phyloP scores from a whole-genome alignment of 1,140 invertebrate genomes.

The Prorops nasuta region DNA sequence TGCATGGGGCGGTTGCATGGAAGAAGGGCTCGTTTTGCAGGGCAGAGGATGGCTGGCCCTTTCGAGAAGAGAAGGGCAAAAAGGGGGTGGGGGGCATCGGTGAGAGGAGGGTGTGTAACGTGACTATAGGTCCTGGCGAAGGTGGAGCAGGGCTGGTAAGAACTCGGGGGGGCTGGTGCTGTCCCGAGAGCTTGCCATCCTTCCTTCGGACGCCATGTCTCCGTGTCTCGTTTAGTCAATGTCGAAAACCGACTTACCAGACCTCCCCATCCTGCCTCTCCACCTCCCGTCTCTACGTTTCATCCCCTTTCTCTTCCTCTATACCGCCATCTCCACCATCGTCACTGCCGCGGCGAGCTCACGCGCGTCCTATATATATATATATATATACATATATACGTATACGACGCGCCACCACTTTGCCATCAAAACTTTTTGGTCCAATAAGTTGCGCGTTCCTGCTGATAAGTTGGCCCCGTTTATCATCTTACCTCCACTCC shows the following conservation, averaged over 20 bases:
- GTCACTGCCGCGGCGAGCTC: too few species aligned
- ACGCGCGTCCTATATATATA: too few species aligned
- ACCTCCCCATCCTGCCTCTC: too few species aligned
- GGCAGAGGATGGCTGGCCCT: too few species aligned
- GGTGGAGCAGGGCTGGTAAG: neutral
- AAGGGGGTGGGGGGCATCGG: too few species aligned
- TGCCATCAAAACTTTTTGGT: constrained; percentile 30
- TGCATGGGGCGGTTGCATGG: too few species aligned
- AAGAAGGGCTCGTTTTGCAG: too few species aligned
- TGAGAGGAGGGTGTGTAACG: constrained; percentile 27
- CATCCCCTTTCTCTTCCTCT: constrained; percentile 9
- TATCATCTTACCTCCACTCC: constrained; percentile 29
- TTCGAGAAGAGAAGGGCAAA: too few species aligned
- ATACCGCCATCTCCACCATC: too few species aligned
- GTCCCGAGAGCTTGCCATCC: constrained; percentile 1
- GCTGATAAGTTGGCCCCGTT: constrained; percentile 37
- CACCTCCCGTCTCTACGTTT: constrained; percentile 10
- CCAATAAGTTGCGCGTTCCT: constrained; percentile 18
- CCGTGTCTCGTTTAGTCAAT: constrained; percentile 45
- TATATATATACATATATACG: too few species aligned
- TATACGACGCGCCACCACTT: constrained; percentile 26
- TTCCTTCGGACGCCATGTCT: constrained; percentile 39
- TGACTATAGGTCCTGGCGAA: constrained; percentile 27
- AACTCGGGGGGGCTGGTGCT: neutral
- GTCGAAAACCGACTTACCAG: constrained; percentile 40